These are phyloP conservation scores for Notechis scutatus DNA, from an alignment of 2,113 vertebrate species.

Conservation along the genomic window DNA sequence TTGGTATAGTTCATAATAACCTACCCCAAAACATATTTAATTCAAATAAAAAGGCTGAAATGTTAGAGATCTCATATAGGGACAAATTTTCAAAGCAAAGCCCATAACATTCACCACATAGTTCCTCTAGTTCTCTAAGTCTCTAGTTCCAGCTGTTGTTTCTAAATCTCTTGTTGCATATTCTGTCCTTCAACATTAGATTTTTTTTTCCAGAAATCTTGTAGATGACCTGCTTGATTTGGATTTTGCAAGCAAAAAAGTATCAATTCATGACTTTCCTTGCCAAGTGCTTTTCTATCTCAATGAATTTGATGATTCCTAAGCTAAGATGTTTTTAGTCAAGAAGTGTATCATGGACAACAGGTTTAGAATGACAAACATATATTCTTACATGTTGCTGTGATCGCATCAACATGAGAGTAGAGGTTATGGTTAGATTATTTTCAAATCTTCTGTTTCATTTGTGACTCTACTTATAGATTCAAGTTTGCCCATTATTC, in stretches of 20 bases:
- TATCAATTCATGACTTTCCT: background rate
- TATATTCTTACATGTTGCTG: background rate
- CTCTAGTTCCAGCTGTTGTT: background rate
- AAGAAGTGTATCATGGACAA: background rate
- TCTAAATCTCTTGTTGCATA: slow-evolving; percentile 1
- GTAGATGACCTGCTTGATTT: background rate
- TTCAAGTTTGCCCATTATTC: background rate
- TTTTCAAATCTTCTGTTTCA: background rate
- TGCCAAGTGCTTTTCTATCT: background rate
- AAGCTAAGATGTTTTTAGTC: background rate
- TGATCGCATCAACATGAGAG: background rate
- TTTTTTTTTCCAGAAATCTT: background rate
- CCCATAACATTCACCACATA: background rate
- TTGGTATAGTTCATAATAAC: background rate
- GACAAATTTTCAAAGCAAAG: slow-evolving; percentile 1
- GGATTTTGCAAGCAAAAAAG: background rate
- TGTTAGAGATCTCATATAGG: fast-evolving
- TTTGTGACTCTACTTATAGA: background rate
- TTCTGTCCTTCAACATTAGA: background rate
- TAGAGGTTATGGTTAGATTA: background rate
- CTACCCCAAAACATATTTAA: background rate
- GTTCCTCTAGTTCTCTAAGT: background rate
- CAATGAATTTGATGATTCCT: slow-evolving; percentile 1
- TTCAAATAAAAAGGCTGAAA: background rate
- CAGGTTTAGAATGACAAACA: background rate